phyloP scores from a whole-genome alignment of 2,113 vertebrate genomes.

The Cavia aperea region DNA sequence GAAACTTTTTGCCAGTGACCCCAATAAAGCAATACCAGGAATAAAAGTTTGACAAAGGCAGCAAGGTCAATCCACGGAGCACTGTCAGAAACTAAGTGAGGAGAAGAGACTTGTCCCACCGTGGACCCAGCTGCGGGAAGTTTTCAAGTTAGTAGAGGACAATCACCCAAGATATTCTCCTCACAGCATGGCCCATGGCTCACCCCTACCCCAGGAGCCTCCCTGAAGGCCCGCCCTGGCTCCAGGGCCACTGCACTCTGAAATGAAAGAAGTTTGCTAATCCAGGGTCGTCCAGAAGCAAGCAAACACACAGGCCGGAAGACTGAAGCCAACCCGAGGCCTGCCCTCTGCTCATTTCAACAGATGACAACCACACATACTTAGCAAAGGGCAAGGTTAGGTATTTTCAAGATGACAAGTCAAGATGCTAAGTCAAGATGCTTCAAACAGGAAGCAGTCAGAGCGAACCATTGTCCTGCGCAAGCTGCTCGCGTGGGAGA shows the following conservation, averaged over 20 bases:
- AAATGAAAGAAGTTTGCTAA: background rate
- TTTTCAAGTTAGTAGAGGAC: background rate
- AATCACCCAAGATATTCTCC: background rate
- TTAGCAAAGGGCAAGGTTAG: background rate
- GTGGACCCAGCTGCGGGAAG: accelerated
- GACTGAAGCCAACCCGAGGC: background rate
- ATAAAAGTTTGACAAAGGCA: background rate
- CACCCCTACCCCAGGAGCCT: background rate
- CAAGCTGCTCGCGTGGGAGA: accelerated
- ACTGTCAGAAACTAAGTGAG: background rate
- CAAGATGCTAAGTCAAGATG: background rate
- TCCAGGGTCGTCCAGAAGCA: background rate
- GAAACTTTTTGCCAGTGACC: background rate
- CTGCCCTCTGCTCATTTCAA: background rate
- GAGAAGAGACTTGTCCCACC: background rate
- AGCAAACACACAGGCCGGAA: background rate
- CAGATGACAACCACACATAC: background rate
- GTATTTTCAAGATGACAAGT: background rate
- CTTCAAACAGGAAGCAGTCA: background rate
- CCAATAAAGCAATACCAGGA: background rate
- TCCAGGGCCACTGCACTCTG: background rate
- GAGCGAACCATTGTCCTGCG: background rate
- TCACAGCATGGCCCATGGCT: background rate
- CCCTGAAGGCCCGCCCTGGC: background rate
- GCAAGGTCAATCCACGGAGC: background rate